Evolutionary conservation across 1,140 invertebrate species (phyloP).

Genomic region (Drosophila pruinosa): DNA sequence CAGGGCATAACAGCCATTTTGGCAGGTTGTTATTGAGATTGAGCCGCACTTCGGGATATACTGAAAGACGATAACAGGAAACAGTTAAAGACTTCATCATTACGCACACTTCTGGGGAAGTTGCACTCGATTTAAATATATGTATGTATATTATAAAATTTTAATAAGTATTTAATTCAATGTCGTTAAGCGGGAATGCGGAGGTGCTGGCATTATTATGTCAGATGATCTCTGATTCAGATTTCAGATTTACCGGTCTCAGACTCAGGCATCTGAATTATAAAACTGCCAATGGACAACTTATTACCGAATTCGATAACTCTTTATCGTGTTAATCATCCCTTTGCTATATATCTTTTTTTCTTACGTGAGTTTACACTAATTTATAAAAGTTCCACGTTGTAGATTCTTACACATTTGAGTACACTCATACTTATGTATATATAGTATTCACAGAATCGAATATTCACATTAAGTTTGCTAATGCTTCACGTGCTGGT

Average conservation of each 20-base stretch:
- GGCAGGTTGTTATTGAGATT: conserved; percentile 39
- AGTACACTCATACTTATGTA: not conserved
- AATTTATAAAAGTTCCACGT: not conserved
- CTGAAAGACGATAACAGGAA: conserved; percentile 58
- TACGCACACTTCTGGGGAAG: conserved; percentile 3
- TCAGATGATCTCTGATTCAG: conserved; percentile 17
- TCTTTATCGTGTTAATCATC: not conserved
- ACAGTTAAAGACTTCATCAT: conserved; percentile 31
- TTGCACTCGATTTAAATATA: conserved; percentile 1
- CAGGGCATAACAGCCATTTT: conserved; percentile 75
- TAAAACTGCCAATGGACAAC: not conserved
- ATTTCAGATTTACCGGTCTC: conserved; percentile 1
- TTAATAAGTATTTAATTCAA: conserved; percentile 1
- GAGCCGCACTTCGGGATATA: conserved; percentile 34
- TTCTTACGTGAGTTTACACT: not conserved
- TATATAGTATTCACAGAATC: not conserved
- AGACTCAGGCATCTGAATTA: not conserved
- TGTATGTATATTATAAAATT: not conserved
- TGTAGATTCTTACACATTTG: not conserved
- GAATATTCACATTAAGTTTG: not conserved
- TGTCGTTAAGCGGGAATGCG: conserved; percentile 7
- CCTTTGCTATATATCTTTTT: not conserved
- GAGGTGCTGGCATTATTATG: conserved; percentile 20
- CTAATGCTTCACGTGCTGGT: not conserved
- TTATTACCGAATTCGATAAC: not conserved